These are phyloP conservation scores for Chelonus insularis DNA, from an alignment of 1,140 invertebrate genomes.

Conservation along the genomic window DNA sequence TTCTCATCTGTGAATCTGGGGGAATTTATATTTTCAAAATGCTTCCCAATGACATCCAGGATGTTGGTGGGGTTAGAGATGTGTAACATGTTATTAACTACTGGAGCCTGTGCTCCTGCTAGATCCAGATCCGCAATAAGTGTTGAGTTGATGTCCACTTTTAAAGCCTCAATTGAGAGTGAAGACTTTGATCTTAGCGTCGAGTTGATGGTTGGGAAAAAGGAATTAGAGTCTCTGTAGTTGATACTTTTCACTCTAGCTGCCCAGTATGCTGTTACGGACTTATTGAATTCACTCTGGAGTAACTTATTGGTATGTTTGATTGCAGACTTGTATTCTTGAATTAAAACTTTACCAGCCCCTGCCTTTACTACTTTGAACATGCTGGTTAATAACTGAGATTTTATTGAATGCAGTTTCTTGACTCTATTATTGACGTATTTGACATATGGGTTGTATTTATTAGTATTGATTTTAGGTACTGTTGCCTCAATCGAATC, in stretches of 20 bases:
- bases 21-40: slow-evolving; percentile 16
- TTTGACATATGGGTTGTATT: no score
- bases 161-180: no score
- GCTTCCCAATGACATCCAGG: no score
- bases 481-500: slow-evolving; percentile 13
- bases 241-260: slow-evolving; percentile 4
- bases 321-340: no score
- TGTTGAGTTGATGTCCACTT: neutral
- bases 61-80: no score
- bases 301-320: no score
- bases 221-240: neutral
- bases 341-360: no score
- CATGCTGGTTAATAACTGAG: neutral
- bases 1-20: slow-evolving; percentile 8
- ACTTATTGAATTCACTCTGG: slow-evolving; percentile 11
- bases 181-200: neutral
- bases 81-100: no score
- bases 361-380: no score
- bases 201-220: slow-evolving; percentile 16
- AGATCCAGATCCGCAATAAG: neutral
- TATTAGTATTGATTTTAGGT: no score
- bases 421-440: slow-evolving; percentile 20
- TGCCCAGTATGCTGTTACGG: slow-evolving; percentile 1
- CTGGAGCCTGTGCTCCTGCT: no score
- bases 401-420: slow-evolving; percentile 9